Evolutionary conservation across 2,888 invertebrate species (phyloP), one percentile per base, ranked within the genome.

Genomic region (Brenthis ino): DNA sequence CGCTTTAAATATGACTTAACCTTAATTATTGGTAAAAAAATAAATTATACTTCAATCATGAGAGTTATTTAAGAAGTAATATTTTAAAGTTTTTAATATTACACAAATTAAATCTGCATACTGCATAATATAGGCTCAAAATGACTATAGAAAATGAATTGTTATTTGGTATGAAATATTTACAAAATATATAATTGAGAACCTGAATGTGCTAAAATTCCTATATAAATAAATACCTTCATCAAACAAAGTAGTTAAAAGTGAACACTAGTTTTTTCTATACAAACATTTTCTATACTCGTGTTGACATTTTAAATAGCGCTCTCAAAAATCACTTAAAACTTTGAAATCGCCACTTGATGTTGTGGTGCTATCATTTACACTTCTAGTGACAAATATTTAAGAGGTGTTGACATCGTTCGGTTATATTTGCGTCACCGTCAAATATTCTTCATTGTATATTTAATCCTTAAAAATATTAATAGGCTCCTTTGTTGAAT

Each of bases 261-360:
- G 48, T 16, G 2, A 12, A 50, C 50, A 60, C 60, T 6, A 43
- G 63, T 63, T 54, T 53, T 53, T 63, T 63, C 51, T 63, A 51
- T 51, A 24, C 37, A 51, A 51, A 37, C 33, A 43, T 63, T 16
- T 13, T 37, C 4, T 53, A 53, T 53, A 53, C n/a, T 53, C 13
- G 11, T 12, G 6, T 50, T 50, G 28, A 60, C 14, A 16, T 53
- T 54, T 53, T 37, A 63, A 63, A 54, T 53, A 51, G 53, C 51
- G 53, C 63, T 55, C 64, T 64, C 56, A n/a, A 28, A 64, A 64
- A 55, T 24, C 57, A 53, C 57, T 57, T 50, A 50, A 51, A 50
- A 33, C 20, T 53, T 63, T 43, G 37, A 20, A 51, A 65, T 65
- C 65, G 11, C 37, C 51, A 57, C 65, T 67, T 61, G 24, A 61